Conservation (phyloP, 2,797 vertebrate species). For the Danio choprae region DNA sequence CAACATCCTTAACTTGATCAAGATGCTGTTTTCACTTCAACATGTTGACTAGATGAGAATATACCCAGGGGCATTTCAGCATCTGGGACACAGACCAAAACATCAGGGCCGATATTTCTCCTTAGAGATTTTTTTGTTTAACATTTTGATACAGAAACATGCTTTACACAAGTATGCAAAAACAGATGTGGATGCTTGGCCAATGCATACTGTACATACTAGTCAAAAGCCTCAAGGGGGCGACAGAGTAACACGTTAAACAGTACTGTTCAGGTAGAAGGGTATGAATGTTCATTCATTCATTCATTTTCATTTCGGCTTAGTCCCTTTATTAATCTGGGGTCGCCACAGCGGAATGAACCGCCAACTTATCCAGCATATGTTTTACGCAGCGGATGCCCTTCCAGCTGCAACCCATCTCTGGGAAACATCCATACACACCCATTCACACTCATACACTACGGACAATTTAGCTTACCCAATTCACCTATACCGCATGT, state of each 20-base stretch:
- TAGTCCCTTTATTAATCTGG: too few species aligned
- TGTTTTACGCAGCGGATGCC: too few species aligned
- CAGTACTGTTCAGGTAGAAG: not conserved
- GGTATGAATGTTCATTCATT: not conserved
- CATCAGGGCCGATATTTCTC: not conserved
- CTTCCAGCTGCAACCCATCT: too few species aligned
- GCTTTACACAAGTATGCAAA: not conserved
- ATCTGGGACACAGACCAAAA: not conserved
- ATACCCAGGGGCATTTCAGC: not conserved
- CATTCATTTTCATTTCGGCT: too few species aligned
- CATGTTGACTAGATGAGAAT: not conserved
- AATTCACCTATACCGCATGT: too few species aligned
- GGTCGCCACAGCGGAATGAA: too few species aligned
- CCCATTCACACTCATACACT: too few species aligned
- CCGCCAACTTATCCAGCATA: too few species aligned
- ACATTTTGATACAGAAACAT: not conserved
- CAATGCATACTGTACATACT: not conserved
- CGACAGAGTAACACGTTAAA: not conserved
- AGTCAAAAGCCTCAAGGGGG: slow-evolving; percentile 11
- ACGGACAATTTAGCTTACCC: too few species aligned
- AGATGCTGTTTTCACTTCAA: not conserved
- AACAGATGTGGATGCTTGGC: not conserved
- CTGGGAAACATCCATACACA: too few species aligned
- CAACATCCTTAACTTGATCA: not conserved
- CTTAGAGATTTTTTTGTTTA: slow-evolving; percentile 1